Conservation (phyloP, 2,888 invertebrate genomes). For the Philereme vetulata region DNA sequence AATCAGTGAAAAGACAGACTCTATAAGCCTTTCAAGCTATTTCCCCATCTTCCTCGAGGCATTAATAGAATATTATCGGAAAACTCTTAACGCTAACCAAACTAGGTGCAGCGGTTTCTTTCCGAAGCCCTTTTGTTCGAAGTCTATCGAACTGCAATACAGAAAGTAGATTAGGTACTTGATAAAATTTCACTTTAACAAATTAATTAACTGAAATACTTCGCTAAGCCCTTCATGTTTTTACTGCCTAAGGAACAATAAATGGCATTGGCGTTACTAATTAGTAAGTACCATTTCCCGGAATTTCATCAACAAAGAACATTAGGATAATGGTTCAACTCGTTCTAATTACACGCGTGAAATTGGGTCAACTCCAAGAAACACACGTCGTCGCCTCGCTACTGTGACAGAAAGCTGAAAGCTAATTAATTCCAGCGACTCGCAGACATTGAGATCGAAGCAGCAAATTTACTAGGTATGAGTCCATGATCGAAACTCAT, state of each 20-base stretch:
- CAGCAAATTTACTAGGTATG: too few species aligned
- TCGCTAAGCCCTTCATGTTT: conserved; percentile 7
- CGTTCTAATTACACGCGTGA: conserved; percentile 33
- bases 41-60: too few species aligned
- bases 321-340: conserved; percentile 29
- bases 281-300: conserved; percentile 25
- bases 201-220: conserved; percentile 9
- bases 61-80: too few species aligned
- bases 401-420: conserved; percentile 31
- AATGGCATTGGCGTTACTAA: conserved; percentile 25
- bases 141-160: too few species aligned
- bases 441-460: too few species aligned
- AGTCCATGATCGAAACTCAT: conserved; percentile 23
- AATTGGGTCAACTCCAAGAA: conserved; percentile 39
- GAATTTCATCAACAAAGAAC: conserved; percentile 24
- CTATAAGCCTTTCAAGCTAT: too few species aligned
- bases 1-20: too few species aligned
- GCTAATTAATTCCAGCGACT: conserved; percentile 43
- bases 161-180: too few species aligned
- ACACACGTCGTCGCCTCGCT: conserved; percentile 27
- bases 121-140: too few species aligned
- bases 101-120: too few species aligned
- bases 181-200: conserved; percentile 2
- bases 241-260: conserved; percentile 16
- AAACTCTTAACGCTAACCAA: too few species aligned